Evolutionary conservation across 1,140 invertebrate species (phyloP).

Genomic region (Bicyclus anynana): DNA sequence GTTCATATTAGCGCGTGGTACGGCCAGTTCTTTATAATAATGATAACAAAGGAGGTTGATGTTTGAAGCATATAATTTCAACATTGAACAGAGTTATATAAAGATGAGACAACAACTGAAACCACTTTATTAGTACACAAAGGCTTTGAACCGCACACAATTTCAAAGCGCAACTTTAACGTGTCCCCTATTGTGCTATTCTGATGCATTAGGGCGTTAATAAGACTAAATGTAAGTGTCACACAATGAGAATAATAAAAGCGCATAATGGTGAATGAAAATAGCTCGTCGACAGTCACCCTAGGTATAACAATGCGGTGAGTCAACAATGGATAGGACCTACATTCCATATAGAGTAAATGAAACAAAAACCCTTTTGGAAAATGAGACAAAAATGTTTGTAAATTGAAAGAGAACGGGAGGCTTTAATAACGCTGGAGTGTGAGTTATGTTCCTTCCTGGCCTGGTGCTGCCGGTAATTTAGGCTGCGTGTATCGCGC

Average conservation of each 20-base stretch:
- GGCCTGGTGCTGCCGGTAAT: conserved; percentile 27
- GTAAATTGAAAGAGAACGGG: conserved; percentile 41
- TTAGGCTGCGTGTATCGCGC: conserved; percentile 28
- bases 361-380: conserved; percentile 58
- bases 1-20: too few species aligned
- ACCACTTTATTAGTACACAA: conserved; percentile 3
- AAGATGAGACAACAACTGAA: neutral
- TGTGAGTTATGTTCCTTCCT: conserved; percentile 30
- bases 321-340: conserved; percentile 55
- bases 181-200: conserved; percentile 24
- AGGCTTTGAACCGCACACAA: conserved; percentile 7
- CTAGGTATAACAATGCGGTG: conserved; percentile 57
- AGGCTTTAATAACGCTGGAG: conserved; percentile 30
- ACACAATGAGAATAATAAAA: conserved; percentile 65
- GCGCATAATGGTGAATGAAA: conserved; percentile 63
- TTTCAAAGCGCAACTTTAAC: conserved; percentile 6
- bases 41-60: too few species aligned
- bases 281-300: conserved; percentile 57
- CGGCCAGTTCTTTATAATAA: too few species aligned
- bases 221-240: conserved; percentile 59
- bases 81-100: neutral
- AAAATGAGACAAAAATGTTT: conserved; percentile 48
- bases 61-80: too few species aligned
- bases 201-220: conserved; percentile 49
- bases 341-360: conserved; percentile 55